Base-by-base conservation (phyloP, 1,140 invertebrate genomes). In the Chionoecetes opilio region DNA sequence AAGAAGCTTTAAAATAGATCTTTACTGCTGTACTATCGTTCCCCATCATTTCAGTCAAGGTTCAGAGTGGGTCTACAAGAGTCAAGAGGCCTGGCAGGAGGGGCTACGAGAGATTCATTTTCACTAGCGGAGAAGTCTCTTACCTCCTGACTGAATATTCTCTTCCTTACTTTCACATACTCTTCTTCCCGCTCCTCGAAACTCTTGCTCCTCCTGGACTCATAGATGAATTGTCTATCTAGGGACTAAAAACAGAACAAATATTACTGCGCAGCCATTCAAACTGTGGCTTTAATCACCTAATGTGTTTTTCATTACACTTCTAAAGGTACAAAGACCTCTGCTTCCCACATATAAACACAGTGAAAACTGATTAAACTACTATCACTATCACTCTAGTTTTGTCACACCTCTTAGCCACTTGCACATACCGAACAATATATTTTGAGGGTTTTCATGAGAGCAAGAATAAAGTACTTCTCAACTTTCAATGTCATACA, bases 121-220 rank as follows among this genome's bases (percentile, higher is more conserved):
- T 93, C 35, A 90, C 92, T 92, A 91, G 46, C 75, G 82, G 63
- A 37, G 38, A 37, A 96, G 82, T 90, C 14, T 97, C 97, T 94
- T 97, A 98, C 96, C 97, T 98, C 97, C 97, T 97, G 96, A 97
- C 98, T 98, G 96, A 99, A 99, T 97, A 99, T 99, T 97, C 99
- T 97, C 96, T 98, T 97, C 63, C 98, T 97, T 35, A 98, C 98
- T 96, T 98, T 98, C 96, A 99, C 98, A 97, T 99, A 99, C 96
- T 99, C 98, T 96, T 98, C 98, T 96, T 99, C 98, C 35, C 99
- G 97, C 97, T 99, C 99, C 97, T 99, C 99, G 96, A 99, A 98
- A 96, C 98, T 99, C 97, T 99, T 99, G 96, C 98, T 98, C 85
- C 98, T 97, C 92, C 98, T 97, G 94, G 98, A 98, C 95, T 98